Evolutionary conservation across 2,797 vertebrate species (phyloP).

Genomic region (Dromococcyx pavoninus): DNA sequence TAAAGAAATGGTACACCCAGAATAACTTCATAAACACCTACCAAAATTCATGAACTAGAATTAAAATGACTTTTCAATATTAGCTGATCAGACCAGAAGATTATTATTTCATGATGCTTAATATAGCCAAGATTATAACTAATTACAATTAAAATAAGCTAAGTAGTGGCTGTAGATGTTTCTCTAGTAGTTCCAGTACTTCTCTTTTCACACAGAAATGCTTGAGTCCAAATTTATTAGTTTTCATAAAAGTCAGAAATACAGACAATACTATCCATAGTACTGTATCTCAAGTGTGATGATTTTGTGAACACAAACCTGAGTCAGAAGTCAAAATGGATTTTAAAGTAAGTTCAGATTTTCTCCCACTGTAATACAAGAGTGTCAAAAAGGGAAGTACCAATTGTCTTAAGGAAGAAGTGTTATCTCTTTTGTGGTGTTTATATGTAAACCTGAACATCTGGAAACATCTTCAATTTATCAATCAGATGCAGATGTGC

Average conservation of each 20-base stretch:
- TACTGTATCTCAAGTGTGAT: background rate
- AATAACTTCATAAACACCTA: slow-evolving; percentile 1
- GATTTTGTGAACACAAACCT: background rate
- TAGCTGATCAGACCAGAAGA: slow-evolving; percentile 3
- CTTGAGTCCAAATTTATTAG: slow-evolving; percentile 20
- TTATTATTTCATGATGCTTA: slow-evolving; percentile 49
- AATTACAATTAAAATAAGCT: slow-evolving; percentile 55
- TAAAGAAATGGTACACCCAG: background rate
- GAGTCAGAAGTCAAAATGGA: background rate
- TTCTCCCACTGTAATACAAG: background rate
- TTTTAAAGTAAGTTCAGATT: background rate
- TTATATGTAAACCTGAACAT: fast-evolving
- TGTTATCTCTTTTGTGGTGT: background rate
- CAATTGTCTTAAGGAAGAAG: background rate
- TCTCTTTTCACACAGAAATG: background rate
- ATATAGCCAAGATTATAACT: slow-evolving; percentile 13
- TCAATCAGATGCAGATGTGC: background rate
- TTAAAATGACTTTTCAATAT: slow-evolving; percentile 31
- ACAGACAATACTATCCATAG: background rate
- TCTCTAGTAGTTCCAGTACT: background rate
- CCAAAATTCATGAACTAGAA: slow-evolving; percentile 43
- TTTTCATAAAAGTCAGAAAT: slow-evolving; percentile 33
- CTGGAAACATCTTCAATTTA: background rate
- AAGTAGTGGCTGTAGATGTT: background rate
- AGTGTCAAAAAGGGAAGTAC: background rate